Percentiles rank a stretch among this genome's conserved stretches.
phyloP scores from a whole-genome alignment of 2,888 invertebrate genomes.

The Nezara viridula region DNA sequence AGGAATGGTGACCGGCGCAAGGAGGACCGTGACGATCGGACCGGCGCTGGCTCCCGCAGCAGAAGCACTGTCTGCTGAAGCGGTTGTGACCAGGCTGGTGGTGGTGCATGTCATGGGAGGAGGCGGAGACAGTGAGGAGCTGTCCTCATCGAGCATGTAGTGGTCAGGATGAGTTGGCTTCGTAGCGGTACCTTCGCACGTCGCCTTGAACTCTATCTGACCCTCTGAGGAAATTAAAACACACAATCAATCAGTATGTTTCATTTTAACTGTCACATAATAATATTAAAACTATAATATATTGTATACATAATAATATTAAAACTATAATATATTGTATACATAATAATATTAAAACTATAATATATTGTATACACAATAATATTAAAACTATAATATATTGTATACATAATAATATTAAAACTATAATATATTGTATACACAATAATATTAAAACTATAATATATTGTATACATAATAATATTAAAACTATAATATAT shows the following conservation, averaged over 20 bases:
- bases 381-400: no score
- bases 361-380: no score
- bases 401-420: no score
- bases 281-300: not conserved
- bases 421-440: no score
- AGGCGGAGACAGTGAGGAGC: conserved; percentile 76
- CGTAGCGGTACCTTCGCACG: conserved; percentile 89
- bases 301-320: no score
- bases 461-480: no score
- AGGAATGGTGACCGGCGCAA: conserved; percentile 68
- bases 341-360: no score
- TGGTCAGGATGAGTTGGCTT: conserved; percentile 88
- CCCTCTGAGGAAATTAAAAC: conserved; percentile 76
- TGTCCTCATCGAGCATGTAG: conserved; percentile 91
- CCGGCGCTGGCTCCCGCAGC: conserved; percentile 67
- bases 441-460: no score
- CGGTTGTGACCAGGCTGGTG: conserved; percentile 69
- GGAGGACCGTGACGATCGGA: conserved; percentile 78
- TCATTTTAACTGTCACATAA: not conserved
- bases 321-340: no score
- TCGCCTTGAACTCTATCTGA: conserved; percentile 90
- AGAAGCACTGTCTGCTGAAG: conserved; percentile 68
- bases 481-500: no score
- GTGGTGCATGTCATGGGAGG: conserved; percentile 69
- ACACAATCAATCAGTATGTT: not conserved